phyloP scores from a whole-genome alignment of 2,888 invertebrate species.

The Himalopsyche japonica region DNA sequence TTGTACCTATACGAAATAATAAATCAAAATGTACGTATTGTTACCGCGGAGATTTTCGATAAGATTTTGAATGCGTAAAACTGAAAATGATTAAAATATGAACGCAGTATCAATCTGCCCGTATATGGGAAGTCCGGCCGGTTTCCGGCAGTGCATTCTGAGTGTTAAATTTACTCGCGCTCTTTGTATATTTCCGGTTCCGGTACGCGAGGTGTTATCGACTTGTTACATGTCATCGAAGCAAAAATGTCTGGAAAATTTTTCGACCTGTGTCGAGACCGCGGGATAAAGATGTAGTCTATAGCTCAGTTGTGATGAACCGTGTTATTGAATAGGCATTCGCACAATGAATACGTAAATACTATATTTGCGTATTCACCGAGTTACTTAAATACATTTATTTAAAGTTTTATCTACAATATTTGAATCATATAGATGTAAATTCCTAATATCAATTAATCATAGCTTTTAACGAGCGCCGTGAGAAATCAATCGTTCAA shows the following conservation, averaged over 20 bases:
- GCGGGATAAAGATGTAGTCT: neutral
- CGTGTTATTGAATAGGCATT: too few relatives aligned
- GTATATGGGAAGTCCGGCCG: neutral
- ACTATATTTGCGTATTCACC: too few relatives aligned
- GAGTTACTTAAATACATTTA: too few relatives aligned
- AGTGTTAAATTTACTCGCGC: neutral
- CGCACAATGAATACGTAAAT: too few relatives aligned
- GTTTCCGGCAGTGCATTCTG: neutral
- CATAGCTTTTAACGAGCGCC: too few relatives aligned
- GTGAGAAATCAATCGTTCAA: too few relatives aligned
- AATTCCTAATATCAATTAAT: too few relatives aligned
- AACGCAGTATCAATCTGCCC: neutral
- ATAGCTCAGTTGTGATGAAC: neutral
- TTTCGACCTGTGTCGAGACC: neutral
- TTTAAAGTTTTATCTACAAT: too few relatives aligned
- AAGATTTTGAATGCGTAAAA: neutral
- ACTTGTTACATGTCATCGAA: neutral
- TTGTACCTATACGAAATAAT: too few relatives aligned
- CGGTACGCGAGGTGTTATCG: neutral
- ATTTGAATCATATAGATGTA: too few relatives aligned
- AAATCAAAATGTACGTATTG: neutral
- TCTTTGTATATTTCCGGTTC: neutral
- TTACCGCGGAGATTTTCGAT: neutral
- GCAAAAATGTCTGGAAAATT: neutral
- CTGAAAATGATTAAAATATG: neutral